A percentile compares a stretch with the other conserved stretches of the same genome.
Conservation (phyloP, 2,888 invertebrate genomes). For the Caenorhabditis sp. region DNA sequence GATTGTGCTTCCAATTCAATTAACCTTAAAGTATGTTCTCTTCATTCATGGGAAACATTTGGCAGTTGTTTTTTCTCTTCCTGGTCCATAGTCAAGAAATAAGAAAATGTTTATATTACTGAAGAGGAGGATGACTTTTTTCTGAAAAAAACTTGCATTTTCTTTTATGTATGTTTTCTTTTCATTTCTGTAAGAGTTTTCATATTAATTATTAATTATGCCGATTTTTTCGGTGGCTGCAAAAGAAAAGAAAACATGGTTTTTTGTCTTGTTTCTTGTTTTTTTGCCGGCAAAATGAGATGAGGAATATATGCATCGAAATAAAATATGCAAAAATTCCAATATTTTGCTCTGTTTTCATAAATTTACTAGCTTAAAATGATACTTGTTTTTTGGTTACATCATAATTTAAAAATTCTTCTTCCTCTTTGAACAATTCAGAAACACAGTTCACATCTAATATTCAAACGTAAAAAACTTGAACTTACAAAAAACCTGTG, state of each 20-base stretch:
- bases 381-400: constrained; percentile 3
- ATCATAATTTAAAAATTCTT: constrained; percentile 2
- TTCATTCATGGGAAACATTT: background rate
- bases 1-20: background rate
- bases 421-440: background rate
- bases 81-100: background rate
- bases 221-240: background rate
- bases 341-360: background rate
- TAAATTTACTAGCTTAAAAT: background rate
- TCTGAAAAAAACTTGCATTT: background rate
- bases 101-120: background rate
- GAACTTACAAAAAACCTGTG: no score
- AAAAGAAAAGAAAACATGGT: background rate
- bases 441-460: no score
- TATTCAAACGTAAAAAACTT: no score
- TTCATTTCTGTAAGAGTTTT: background rate
- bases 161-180: background rate
- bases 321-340: background rate
- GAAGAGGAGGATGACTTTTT: background rate
- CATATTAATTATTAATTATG: background rate
- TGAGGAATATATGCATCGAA: background rate
- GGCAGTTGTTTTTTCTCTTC: background rate
- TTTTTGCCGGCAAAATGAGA: background rate
- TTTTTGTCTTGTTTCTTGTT: background rate
- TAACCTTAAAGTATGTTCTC: background rate